Evolutionary conservation across 2,113 vertebrate genomes (phyloP), one percentile per base, ranked within the genome.

Genomic region (Tinamus guttatus): DNA sequence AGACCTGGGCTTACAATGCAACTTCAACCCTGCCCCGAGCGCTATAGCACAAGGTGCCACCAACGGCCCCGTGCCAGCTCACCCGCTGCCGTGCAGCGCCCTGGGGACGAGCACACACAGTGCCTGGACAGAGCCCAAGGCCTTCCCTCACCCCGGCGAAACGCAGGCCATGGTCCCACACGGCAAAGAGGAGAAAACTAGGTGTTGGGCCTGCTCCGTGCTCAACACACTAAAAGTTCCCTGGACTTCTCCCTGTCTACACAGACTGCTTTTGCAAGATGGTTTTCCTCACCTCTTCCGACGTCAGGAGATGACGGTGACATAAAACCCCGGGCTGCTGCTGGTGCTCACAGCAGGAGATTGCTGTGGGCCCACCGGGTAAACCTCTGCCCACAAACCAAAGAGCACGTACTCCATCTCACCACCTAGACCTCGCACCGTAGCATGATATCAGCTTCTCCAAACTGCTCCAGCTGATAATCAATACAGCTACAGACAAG

Each of bases 401-500:
- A 87, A 54, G 12, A 63, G 89, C 30, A n/a, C 25, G 3, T 2
- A 1, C 34, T 3, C 25, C 43, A 8, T 18, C 76, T 63, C 85
- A 52, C 60, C 67, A 59, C 32, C 8, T 2, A 70, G 68, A 49
- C 71, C 45, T 84, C 52, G 62, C 60, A 5, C 62, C 13, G 14
- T 90, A 32, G 52, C 76, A 65, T 12, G 87, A 20, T 36, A 85
- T 24, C 79, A 93, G 85, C 87, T 83, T 89, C 54, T 60, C 90
- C 85, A 86, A 67, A 69, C 82, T 62, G 60, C 69, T 81, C 56
- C 89, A 90, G 45, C 1, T 7, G 65, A 11, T 85, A 90, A 81
- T 92, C 91, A 56, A 95, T 95, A 81, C 60, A 86, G 80, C 76
- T 68, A 71, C 85, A 95, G 56, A 43, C 83, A 90, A 81, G 76